A percentile compares a stretch with the other conserved stretches of the same genome.
Conservation (phyloP, 1,140 invertebrate genomes). For the Tetragonula clypearis region DNA sequence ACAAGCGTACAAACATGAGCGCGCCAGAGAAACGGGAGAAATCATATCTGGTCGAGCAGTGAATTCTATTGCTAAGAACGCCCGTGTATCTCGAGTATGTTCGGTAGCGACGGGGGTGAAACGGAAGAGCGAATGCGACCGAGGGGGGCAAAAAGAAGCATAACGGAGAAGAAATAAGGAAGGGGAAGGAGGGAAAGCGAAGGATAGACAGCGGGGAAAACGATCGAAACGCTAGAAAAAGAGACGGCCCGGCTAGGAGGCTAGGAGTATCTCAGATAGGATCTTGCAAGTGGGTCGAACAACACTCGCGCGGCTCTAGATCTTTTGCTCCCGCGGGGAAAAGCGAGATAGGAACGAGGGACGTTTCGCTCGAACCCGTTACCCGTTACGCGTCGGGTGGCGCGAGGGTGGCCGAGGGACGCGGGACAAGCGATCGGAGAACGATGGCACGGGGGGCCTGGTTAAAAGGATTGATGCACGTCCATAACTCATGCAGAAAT, state of each 20-base stretch:
- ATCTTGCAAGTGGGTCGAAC: slow-evolving; percentile 61
- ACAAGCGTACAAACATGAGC: neutral
- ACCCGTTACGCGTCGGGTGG: slow-evolving; percentile 50
- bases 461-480: slow-evolving; percentile 68
- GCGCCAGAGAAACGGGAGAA: too few relatives aligned
- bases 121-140: neutral
- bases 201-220: too few relatives aligned
- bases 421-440: slow-evolving; percentile 29
- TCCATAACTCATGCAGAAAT: slow-evolving; percentile 74
- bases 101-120: neutral
- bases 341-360: slow-evolving; percentile 59
- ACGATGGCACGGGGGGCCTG: neutral
- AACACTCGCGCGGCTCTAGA: slow-evolving; percentile 45
- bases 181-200: neutral
- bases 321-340: slow-evolving; percentile 52
- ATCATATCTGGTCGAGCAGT: too few relatives aligned
- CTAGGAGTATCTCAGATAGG: slow-evolving; percentile 39
- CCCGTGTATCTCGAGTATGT: neutral
- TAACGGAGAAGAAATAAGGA: neutral
- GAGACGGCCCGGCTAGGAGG: neutral
- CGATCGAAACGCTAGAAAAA: slow-evolving; percentile 3
- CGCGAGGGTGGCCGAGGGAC: slow-evolving; percentile 56
- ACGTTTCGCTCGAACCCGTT: slow-evolving; percentile 59
- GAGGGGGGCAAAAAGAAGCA: neutral
- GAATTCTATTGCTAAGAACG: neutral